Evolutionary conservation across 2,888 invertebrate species (phyloP).

Genomic region (Fabriciana adippe): DNA sequence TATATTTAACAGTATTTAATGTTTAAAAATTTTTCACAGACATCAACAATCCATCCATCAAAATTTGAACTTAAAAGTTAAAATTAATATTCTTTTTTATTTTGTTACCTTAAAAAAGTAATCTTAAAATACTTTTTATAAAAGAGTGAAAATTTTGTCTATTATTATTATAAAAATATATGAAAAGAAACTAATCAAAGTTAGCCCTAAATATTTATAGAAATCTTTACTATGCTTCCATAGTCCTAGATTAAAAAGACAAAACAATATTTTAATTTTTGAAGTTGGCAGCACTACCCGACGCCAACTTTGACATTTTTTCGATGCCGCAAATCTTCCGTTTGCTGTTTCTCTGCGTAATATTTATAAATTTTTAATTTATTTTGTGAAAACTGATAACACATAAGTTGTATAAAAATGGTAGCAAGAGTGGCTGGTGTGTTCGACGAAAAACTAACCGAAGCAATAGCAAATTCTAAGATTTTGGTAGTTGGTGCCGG

Average conservation of each 20-base stretch:
- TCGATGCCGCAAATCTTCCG: conserved; percentile 32
- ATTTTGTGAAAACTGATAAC: conserved; percentile 22
- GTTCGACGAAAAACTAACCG: conserved; percentile 84
- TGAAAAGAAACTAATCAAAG: no score
- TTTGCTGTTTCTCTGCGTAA: conserved; percentile 28
- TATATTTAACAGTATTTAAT: no score
- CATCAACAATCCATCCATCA: no score
- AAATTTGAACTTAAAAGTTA: no score
- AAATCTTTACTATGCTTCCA: background rate
- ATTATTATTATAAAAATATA: no score
- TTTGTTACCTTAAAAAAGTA: no score
- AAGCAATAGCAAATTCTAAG: conserved; percentile 86
- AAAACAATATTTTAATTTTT: background rate
- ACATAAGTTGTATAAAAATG: conserved; percentile 67
- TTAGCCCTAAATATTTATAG: no score
- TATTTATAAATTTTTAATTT: conserved; percentile 18
- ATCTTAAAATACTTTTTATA: no score
- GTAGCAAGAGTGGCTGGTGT: conserved; percentile 86
- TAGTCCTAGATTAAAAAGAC: background rate
- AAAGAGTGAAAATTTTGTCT: no score
- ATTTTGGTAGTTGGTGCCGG: conserved; percentile 97
- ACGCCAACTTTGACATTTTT: conserved; percentile 66
- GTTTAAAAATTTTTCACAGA: no score
- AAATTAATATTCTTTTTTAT: no score
- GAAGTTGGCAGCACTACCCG: conserved; percentile 43